Evolutionary conservation across 2,888 invertebrate species (phyloP), one percentile per base, ranked within the genome.

Genomic region (Lypha dubia): DNA sequence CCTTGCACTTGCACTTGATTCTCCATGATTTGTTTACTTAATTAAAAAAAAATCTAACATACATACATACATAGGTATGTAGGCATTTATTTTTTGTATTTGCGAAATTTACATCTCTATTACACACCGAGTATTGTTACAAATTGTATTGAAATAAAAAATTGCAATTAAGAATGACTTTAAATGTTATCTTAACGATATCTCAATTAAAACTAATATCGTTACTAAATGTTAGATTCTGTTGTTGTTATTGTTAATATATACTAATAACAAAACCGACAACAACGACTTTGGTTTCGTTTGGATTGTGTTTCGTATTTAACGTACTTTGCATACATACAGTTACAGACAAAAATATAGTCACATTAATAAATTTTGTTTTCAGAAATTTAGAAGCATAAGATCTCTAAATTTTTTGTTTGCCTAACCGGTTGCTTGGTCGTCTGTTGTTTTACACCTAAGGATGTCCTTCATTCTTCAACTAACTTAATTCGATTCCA

Each of bases 191-290:
- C 80, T 68, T 68, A 56, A 24, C 63, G 74, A 41, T 77, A 77
- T 63, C 84, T 60, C 73, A 74, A 70, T 63, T 41, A 56, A 56
- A 81, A 84, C 84, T 84, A 77, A 81, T 81, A 49, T 74, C 67
- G 56, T 68, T 77, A 62, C 62, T 63, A 58, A 58, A 71, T 32
- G 32, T 63, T 68, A 49, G 60, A 56, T 51, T 75, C 28, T 28
- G 5, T 28, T 28, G 28, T 28, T 28, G 51, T 79, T 60, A 44
- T 58, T 76, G 65, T 65, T 76, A 71, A 56, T 56, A 71, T 62
- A n/a, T n/a, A n/a, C n/a, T n/a, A 49, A 76, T 62, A 68, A 56
- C 24, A 68, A 80, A 62, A 49, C 38, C 58, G 35, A n/a, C 67
- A 70, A 44, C 44, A 17, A 75, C 74, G 67, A 65, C 28, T 17